These are phyloP conservation scores for Agonopterix heracliana DNA, from an alignment of 2,888 invertebrate genomes.

Conservation along the genomic window DNA sequence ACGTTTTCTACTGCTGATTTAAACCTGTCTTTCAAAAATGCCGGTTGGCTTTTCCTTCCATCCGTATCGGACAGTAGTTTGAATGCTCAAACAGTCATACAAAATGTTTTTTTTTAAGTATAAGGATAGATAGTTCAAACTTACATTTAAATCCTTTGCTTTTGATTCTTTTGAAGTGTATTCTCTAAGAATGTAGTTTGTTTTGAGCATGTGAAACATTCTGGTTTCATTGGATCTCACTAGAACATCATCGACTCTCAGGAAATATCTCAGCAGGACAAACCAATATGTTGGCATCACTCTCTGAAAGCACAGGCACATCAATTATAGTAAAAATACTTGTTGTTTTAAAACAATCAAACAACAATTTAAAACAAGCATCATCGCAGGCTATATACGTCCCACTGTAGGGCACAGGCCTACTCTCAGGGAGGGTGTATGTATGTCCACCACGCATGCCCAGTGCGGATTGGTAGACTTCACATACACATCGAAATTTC, in stretches of 20 bases:
- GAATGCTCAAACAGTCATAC: too few relatives aligned
- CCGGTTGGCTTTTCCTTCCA: too few relatives aligned
- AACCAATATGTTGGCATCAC: constrained; percentile 98
- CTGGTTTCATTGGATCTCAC: constrained; percentile 92
- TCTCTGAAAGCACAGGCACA: constrained; percentile 76
- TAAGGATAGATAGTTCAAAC: constrained; percentile 18
- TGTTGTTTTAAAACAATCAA: background rate
- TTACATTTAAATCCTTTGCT: constrained; percentile 80
- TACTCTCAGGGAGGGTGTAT: too few relatives aligned
- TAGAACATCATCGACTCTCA: constrained; percentile 95
- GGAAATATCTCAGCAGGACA: constrained; percentile 91
- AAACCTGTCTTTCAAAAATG: too few relatives aligned
- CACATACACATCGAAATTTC: too few relatives aligned
- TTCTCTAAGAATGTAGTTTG: constrained; percentile 88
- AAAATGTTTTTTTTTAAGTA: background rate
- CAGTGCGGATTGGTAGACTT: too few relatives aligned
- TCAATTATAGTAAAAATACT: background rate
- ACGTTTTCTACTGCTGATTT: too few relatives aligned
- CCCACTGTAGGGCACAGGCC: too few relatives aligned
- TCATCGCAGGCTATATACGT: background rate
- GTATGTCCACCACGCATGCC: too few relatives aligned
- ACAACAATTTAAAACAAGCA: background rate
- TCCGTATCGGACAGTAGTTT: too few relatives aligned
- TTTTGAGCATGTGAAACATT: constrained; percentile 85
- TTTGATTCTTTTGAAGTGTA: constrained; percentile 87